These are phyloP conservation scores for Strigops habroptila DNA, from an alignment of 2,113 vertebrate genomes.

Conservation along the genomic window DNA sequence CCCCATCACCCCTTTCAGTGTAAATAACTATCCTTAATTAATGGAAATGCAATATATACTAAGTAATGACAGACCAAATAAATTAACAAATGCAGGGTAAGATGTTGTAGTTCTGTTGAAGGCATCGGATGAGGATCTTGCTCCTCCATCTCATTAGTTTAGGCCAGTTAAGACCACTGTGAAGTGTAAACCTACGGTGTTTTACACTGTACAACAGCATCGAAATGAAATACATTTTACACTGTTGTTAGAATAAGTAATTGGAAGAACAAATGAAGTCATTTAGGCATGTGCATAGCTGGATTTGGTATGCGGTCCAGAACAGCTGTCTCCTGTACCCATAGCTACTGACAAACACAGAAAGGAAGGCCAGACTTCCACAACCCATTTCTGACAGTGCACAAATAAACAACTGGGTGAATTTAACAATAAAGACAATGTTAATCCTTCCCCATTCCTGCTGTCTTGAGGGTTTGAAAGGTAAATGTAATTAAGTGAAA, in stretches of 20 bases:
- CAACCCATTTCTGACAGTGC: background rate
- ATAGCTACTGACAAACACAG: background rate
- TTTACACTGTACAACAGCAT: background rate
- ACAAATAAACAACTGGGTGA: constrained; percentile 4
- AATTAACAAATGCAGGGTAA: constrained; percentile 25
- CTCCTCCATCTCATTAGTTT: background rate
- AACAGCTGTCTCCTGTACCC: background rate
- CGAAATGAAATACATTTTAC: background rate
- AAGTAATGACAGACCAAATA: constrained; percentile 23
- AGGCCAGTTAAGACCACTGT: background rate
- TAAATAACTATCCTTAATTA: constrained; percentile 46
- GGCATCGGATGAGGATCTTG: background rate
- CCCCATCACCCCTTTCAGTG: background rate
- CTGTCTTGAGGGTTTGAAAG: background rate
- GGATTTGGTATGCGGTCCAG: background rate
- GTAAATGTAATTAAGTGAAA: background rate
- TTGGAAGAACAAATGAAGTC: background rate
- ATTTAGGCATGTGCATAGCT: background rate
- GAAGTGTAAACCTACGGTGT: background rate
- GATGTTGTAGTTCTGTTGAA: background rate
- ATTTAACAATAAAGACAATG: background rate
- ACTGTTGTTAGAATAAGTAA: background rate
- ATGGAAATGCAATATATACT: constrained; percentile 41
- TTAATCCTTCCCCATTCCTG: background rate
- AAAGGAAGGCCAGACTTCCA: background rate